Conservation (phyloP, 1,140 invertebrate species). For the Drosophila mauritiana region DNA sequence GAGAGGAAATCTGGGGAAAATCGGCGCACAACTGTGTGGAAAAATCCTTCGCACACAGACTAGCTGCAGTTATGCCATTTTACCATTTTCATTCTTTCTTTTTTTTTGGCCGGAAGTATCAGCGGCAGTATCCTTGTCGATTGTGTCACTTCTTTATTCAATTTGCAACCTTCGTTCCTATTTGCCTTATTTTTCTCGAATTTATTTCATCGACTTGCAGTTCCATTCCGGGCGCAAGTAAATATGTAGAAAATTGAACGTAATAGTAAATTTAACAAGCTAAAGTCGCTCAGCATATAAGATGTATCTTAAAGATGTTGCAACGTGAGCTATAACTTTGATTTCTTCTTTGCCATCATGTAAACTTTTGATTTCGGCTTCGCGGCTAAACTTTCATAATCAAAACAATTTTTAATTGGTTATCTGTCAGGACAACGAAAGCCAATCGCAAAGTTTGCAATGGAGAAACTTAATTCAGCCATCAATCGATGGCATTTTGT, state of each 20-base stretch:
- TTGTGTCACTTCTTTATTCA: conserved; percentile 26
- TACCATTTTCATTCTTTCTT: background rate
- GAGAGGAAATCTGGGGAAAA: background rate
- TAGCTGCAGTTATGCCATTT: conserved; percentile 8
- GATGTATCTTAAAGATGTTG: background rate
- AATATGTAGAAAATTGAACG: background rate
- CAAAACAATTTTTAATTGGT: conserved; percentile 34
- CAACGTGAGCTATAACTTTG: background rate
- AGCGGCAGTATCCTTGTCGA: conserved; percentile 25
- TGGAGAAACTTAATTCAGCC: background rate
- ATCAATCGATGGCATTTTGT: conserved; percentile 8
- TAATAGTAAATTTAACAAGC: background rate
- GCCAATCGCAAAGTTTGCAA: conserved; percentile 7
- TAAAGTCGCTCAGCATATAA: no score
- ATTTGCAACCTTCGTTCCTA: background rate
- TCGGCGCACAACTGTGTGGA: background rate
- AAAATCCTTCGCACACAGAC: conserved; percentile 12
- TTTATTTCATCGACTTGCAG: background rate
- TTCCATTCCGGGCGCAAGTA: background rate
- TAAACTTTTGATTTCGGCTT: background rate
- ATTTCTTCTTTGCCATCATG: background rate
- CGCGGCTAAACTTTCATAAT: conserved; percentile 23
- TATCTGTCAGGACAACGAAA: conserved; percentile 7
- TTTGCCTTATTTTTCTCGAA: background rate
- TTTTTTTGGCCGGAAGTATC: conserved; percentile 27